A percentile compares a stretch with the other conserved stretches of the same genome.
phyloP scores from a whole-genome alignment of 2,113 vertebrate species.

The Callipepla californica region DNA sequence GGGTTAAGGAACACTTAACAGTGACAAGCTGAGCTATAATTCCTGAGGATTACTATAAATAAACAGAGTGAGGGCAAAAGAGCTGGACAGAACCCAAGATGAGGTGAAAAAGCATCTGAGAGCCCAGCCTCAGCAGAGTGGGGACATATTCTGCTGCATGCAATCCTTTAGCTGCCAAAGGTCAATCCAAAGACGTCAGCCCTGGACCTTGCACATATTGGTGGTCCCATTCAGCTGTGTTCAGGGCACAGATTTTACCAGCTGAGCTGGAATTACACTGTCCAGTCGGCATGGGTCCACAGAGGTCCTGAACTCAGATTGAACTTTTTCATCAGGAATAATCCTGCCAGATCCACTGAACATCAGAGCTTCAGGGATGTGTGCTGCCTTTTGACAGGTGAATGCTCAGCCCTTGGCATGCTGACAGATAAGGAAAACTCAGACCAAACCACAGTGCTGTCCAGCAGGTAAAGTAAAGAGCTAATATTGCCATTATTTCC shows the following conservation, averaged over 20 bases:
- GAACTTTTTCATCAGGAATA: conserved; percentile 57
- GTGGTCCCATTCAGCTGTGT: background rate
- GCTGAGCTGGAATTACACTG: conserved; percentile 54
- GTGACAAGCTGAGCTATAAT: background rate
- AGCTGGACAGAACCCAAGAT: background rate
- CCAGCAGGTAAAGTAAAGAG: background rate
- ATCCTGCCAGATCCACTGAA: conserved; percentile 26
- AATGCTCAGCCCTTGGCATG: background rate
- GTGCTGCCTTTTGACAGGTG: conserved; percentile 42
- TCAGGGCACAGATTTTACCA: conserved; percentile 8
- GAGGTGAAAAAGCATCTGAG: background rate
- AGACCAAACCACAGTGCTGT: background rate
- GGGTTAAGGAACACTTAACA: conserved; percentile 11
- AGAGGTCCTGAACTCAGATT: conserved; percentile 45
- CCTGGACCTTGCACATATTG: rapidly evolving
- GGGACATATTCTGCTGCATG: background rate
- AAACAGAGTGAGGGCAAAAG: background rate
- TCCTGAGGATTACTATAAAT: conserved; percentile 53
- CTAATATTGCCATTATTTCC: background rate
- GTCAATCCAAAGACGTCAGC: background rate
- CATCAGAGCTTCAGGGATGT: background rate
- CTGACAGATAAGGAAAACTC: rapidly evolving
- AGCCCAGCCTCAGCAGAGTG: background rate
- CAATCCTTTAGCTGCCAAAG: background rate
- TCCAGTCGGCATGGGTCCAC: conserved; percentile 4